These are phyloP conservation scores for Larimichthys polyactis DNA, from an alignment of 2,113 vertebrate species.

Conservation along the genomic window DNA sequence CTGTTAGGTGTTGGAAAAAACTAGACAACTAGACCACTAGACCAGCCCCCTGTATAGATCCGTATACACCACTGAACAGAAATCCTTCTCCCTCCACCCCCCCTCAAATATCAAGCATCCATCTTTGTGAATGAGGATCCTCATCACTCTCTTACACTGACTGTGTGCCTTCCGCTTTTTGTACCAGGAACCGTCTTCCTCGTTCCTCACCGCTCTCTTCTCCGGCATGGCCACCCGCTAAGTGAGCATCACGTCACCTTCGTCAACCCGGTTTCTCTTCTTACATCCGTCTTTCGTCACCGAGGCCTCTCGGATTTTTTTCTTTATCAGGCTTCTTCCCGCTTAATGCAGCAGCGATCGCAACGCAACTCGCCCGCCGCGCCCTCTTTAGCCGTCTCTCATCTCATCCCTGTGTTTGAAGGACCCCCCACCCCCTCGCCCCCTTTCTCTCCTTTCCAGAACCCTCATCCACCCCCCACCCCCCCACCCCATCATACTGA, in stretches of 20 bases:
- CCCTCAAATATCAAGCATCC: slow-evolving; percentile 52
- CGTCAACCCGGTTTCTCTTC: slow-evolving; percentile 30
- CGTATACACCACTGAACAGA: slow-evolving; percentile 36
- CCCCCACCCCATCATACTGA: slow-evolving; percentile 56
- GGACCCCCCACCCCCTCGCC: background rate
- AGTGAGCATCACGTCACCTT: slow-evolving; percentile 27
- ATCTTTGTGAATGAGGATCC: slow-evolving; percentile 55
- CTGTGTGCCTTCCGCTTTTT: slow-evolving; percentile 31
- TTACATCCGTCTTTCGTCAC: slow-evolving; percentile 42
- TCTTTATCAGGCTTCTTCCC: slow-evolving; percentile 13
- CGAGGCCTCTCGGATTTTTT: slow-evolving; percentile 23
- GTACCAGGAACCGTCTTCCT: slow-evolving; percentile 8
- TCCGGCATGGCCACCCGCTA: slow-evolving; percentile 26
- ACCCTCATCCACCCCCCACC: slow-evolving; percentile 19
- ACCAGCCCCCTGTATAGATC: slow-evolving; percentile 55
- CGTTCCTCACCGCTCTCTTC: slow-evolving; percentile 31
- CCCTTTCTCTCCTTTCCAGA: slow-evolving; percentile 19
- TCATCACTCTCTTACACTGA: slow-evolving; percentile 43
- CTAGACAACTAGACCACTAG: slow-evolving; percentile 59
- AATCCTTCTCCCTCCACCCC: slow-evolving; percentile 5
- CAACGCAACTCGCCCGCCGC: slow-evolving; percentile 38
- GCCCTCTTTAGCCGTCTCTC: slow-evolving; percentile 71
- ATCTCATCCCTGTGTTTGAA: slow-evolving; percentile 58
- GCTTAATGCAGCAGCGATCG: slow-evolving; percentile 45
- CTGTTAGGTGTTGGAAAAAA: slow-evolving; percentile 69